Evolutionary conservation across 2,113 vertebrate genomes (phyloP), one percentile per base, ranked within the genome.

Genomic region (Speoplatyrhinus poulsoni): DNA sequence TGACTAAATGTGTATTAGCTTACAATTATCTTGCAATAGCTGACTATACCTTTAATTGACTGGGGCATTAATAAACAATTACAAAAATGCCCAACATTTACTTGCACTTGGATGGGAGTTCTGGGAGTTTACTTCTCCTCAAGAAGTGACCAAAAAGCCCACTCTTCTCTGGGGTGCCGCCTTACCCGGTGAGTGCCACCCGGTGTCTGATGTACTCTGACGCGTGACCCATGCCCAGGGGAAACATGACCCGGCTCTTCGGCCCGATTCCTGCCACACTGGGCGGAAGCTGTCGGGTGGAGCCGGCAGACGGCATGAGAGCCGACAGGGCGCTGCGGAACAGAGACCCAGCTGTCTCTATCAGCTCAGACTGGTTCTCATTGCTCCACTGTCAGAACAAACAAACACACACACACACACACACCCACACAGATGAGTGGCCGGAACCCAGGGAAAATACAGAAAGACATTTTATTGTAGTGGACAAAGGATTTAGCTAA

Each of bases 111-210:
- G 52, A 15, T 53, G 26, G 26, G 26, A 26, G 26, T 26, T 26
- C 26, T 26, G 26, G 26, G 26, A 26, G 26, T 26, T 26, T 26
- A 26, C 26, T 26, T 26, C 26, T 26, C 15, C 13, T 53, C 52
- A 53, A n/a, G n/a, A 53, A 53, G 0, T 13, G 13, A 15, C 15
- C 52, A 13, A 53, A 13, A 53, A n/a, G 13, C 52, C 52, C 15
- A 13, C 36, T 41, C 36, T 41, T 6, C 7, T 41, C 36, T 7
- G 36, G 36, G 36, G 36, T 41, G 36, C 15, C 15, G 13, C 52
- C 92, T 92, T 93, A 99, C 96, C 98, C 96, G 3, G 99, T 93
- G 3, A 99, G 94, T 0, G 94, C 98, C 69, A 96, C 85, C 0
- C 97, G 93, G 76, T 96, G 95, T 74, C 94, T 90, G 72, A 98